These are phyloP conservation scores for Mylabris phalerata DNA, from an alignment of 1,140 invertebrate species.

Conservation along the genomic window DNA sequence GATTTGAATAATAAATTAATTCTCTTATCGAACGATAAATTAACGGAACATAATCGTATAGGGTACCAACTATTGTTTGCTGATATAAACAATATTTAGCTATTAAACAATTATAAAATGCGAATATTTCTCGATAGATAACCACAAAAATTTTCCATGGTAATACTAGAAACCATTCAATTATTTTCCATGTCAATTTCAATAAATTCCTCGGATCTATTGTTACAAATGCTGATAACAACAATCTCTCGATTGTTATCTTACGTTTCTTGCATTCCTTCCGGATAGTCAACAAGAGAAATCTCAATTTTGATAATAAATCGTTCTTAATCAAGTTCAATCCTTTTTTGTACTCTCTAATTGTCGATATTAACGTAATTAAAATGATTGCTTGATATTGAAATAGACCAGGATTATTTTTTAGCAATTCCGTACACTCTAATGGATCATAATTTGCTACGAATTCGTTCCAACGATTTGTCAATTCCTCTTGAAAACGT, in stretches of 20 bases:
- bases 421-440: conserved; percentile 59
- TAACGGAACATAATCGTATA: conserved; percentile 53
- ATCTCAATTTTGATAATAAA: conserved; percentile 30
- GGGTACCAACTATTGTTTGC: conserved; percentile 41
- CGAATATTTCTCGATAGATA: conserved; percentile 42
- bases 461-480: conserved; percentile 73
- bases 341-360: conserved; percentile 51
- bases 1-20: conserved; percentile 49
- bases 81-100: conserved; percentile 42
- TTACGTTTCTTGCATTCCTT: conserved; percentile 44
- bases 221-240: conserved; percentile 39
- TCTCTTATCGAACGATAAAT: conserved; percentile 50
- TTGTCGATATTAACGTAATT: conserved; percentile 51
- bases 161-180: conserved; percentile 35
- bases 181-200: conserved; percentile 33
- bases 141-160: conserved; percentile 40
- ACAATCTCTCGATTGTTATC: conserved; percentile 43
- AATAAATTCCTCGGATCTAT: conserved; percentile 42
- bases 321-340: conserved; percentile 35
- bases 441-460: conserved; percentile 69
- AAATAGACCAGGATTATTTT: conserved; percentile 52
- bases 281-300: conserved; percentile 40
- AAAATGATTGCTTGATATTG: conserved; percentile 52
- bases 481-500: conserved; percentile 58
- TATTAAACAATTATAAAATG: conserved; percentile 37